Conservation (phyloP, 2,797 vertebrate species). For the Macropus fuliginosus region DNA sequence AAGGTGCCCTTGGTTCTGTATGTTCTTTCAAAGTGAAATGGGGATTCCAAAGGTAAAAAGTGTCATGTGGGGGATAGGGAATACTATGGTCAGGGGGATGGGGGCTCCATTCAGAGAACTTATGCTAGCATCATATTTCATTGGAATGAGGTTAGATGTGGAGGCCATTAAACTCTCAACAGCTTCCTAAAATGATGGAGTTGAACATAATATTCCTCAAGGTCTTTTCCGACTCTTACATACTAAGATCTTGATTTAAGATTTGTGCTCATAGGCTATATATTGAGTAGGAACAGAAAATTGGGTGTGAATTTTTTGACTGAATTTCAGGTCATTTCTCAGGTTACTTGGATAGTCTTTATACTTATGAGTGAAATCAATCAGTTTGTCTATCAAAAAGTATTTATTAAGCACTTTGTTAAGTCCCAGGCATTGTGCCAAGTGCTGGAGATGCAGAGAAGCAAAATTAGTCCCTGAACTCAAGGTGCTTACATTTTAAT, state of each 20-base stretch:
- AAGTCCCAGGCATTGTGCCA: not conserved
- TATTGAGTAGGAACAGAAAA: slow-evolving; percentile 10
- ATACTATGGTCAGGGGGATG: not conserved
- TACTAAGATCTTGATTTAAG: not conserved
- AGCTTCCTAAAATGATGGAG: not conserved
- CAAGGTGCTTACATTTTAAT: not conserved
- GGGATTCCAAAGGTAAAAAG: not conserved
- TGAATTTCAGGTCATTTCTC: slow-evolving; percentile 4
- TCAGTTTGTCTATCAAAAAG: not conserved
- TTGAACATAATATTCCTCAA: not conserved
- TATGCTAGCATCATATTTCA: not conserved
- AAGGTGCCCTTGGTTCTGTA: not conserved
- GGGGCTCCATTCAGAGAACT: not conserved
- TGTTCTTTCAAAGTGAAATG: not conserved
- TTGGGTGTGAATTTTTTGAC: not conserved
- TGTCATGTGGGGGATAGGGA: not conserved
- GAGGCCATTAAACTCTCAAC: not conserved
- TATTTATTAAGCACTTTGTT: not conserved
- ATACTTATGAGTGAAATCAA: not conserved
- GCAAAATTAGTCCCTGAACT: not conserved
- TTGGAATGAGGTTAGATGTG: not conserved
- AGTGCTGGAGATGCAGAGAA: not conserved
- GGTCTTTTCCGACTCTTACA: not conserved
- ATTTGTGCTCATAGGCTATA: not conserved
- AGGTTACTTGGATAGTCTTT: not conserved